Percentiles rank a stretch among this genome's conserved stretches.
Evolutionary conservation across 2,888 invertebrate species (phyloP).

Genomic region (Acanthosepion pharaonis): DNA sequence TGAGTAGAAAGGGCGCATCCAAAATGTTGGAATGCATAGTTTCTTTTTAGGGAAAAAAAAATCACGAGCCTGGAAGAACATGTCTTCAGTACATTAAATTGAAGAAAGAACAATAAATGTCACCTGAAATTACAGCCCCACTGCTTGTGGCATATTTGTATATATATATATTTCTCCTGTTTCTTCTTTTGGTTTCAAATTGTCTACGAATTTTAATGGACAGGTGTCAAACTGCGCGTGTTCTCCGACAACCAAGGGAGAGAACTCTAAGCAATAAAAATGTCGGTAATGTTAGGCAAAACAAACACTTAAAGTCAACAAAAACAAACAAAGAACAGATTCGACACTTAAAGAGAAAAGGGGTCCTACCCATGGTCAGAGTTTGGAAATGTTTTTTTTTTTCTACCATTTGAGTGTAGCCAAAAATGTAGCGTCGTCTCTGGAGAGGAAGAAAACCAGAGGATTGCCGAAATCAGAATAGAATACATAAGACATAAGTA

Average conservation of each 20-base stretch:
- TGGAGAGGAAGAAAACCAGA: neutral
- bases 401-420: neutral
- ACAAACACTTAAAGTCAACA: neutral
- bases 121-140: neutral
- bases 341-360: neutral
- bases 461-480: neutral
- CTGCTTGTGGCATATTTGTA: neutral
- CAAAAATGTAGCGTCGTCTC: neutral
- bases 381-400: neutral
- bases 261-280: neutral
- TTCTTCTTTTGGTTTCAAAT: neutral
- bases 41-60: neutral
- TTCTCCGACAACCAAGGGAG: constrained; percentile 9
- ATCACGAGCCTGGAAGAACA: neutral
- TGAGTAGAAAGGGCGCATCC: no score
- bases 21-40: no score
- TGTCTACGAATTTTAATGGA: neutral
- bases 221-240: neutral
- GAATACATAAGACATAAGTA: neutral
- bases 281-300: neutral
- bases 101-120: neutral
- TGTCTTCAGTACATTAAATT: neutral
- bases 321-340: neutral
- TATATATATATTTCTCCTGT: neutral
- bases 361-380: neutral